These are phyloP conservation scores for Holacanthus passer DNA, from an alignment of 2,113 vertebrate species.

Conservation along the genomic window DNA sequence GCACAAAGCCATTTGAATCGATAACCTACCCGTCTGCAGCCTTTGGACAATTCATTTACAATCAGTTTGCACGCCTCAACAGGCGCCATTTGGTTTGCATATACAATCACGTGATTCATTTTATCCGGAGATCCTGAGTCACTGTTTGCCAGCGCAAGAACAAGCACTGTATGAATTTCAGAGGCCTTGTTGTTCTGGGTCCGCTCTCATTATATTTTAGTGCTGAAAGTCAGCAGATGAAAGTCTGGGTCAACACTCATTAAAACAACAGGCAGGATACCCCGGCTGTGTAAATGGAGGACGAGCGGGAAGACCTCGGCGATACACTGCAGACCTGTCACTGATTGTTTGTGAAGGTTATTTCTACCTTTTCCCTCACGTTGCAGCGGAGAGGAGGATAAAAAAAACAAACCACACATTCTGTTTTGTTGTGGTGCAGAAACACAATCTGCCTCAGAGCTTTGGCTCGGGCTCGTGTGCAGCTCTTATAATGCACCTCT, in stretches of 20 bases:
- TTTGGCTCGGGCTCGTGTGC: conserved; percentile 52
- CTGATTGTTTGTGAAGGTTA: conserved; percentile 39
- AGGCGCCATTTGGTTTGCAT: conserved; percentile 54
- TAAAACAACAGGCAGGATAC: conserved; percentile 28
- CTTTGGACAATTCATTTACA: conserved; percentile 47
- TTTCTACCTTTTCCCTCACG: conserved; percentile 25
- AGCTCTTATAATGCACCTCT: conserved; percentile 54
- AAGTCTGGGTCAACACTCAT: conserved; percentile 58
- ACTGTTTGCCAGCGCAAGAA: conserved; percentile 37
- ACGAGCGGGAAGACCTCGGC: conserved; percentile 9
- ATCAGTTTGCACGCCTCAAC: conserved; percentile 38
- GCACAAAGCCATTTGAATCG: conserved; percentile 17
- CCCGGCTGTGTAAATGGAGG: neutral
- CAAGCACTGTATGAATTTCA: conserved; percentile 60
- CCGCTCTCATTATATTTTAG: conserved; percentile 42
- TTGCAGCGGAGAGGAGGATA: neutral
- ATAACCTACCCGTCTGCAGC: conserved; percentile 11
- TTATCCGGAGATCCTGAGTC: conserved; percentile 50
- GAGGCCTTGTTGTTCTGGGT: conserved; percentile 53
- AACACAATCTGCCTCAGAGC: conserved; percentile 43
- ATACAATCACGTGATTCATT: conserved; percentile 58
- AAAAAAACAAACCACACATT: conserved; percentile 9
- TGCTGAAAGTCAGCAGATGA: conserved; percentile 48
- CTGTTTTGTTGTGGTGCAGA: conserved; percentile 29
- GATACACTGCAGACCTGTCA: conserved; percentile 19